These are phyloP conservation scores for Trichonephila inaurata DNA, from an alignment of 1,140 invertebrate species.

Conservation along the genomic window DNA sequence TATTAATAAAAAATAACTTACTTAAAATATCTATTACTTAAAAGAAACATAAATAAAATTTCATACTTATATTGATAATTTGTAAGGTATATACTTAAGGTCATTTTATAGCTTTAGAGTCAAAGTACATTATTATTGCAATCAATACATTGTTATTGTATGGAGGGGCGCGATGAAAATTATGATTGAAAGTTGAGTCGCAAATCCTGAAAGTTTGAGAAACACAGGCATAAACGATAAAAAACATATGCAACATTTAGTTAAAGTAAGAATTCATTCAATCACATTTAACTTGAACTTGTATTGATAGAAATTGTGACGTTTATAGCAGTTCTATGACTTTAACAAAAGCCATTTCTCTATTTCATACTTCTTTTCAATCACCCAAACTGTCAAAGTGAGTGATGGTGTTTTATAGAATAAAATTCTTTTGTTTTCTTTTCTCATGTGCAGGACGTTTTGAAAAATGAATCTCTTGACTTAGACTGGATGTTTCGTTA, in stretches of 20 bases:
- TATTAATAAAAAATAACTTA: too few relatives aligned
- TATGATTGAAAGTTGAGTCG: too few relatives aligned
- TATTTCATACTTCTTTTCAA: background rate
- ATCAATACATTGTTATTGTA: too few relatives aligned
- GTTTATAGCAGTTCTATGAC: background rate
- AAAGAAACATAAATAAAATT: too few relatives aligned
- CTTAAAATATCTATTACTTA: too few relatives aligned
- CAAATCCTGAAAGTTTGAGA: too few relatives aligned
- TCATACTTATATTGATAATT: too few relatives aligned
- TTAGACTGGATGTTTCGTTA: conserved; percentile 97
- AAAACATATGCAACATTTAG: background rate
- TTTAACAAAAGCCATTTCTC: background rate
- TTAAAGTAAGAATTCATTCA: background rate
- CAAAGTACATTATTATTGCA: too few relatives aligned
- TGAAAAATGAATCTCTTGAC: conserved; percentile 96
- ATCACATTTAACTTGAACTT: background rate
- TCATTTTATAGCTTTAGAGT: too few relatives aligned
- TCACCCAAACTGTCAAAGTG: background rate
- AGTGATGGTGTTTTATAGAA: background rate
- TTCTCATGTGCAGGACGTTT: conserved; percentile 87
- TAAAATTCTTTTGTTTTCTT: conserved; percentile 9
- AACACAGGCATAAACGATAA: background rate
- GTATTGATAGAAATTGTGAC: background rate
- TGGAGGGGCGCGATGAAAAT: too few relatives aligned
- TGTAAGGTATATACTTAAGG: too few relatives aligned